A percentile compares a stretch with the other conserved stretches of the same genome.
Evolutionary conservation across 2,113 vertebrate species (phyloP).

Genomic region (Oreotrochilus melanogaster): DNA sequence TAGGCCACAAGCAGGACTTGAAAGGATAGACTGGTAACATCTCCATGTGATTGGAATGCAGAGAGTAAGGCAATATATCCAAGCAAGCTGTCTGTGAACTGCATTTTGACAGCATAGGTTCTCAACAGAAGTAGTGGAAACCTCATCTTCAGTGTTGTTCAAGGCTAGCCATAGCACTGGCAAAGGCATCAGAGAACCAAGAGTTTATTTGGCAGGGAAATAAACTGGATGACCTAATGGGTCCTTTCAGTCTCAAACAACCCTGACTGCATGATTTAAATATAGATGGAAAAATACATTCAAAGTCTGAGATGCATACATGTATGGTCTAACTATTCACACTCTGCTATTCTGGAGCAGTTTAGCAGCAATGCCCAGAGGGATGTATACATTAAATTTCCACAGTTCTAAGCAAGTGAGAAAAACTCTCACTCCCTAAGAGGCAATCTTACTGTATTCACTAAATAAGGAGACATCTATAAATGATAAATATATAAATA

Average conservation of each 20-base stretch:
- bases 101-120: not conserved
- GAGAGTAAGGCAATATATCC: not conserved
- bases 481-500: no score
- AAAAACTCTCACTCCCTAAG: not conserved
- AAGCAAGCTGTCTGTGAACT: not conserved
- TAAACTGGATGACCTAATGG: not conserved
- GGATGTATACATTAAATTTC: not conserved
- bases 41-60: not conserved
- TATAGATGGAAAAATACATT: slow-evolving; percentile 20
- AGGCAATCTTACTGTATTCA: not conserved
- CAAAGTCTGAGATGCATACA: not conserved
- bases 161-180: not conserved
- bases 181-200: not conserved
- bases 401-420: not conserved
- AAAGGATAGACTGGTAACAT: not conserved
- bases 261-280: not conserved
- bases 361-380: not conserved
- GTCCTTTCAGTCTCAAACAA: not conserved
- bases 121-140: not conserved
- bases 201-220: not conserved
- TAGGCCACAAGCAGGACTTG: not conserved
- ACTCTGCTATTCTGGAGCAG: not conserved
- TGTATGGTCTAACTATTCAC: not conserved
- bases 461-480: not conserved
- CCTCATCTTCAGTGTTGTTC: not conserved